Base-by-base conservation (phyloP, 2,888 invertebrate genomes). In the Sarcophaga caerulescens region DNA sequence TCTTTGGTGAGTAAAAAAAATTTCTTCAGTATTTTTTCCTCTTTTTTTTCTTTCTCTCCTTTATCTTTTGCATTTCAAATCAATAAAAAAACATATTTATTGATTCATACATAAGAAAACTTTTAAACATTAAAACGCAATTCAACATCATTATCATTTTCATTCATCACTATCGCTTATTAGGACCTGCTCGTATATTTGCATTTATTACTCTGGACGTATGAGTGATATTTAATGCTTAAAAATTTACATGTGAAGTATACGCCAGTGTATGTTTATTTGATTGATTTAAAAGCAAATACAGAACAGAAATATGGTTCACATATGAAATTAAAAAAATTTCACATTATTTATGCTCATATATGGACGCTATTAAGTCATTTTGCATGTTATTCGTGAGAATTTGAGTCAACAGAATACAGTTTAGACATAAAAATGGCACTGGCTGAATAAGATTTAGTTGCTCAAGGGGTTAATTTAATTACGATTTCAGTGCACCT, bases 1-100 rank as follows among this genome's bases (percentile, higher is more conserved):
- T 98, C 94, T 98, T 98, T 91, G 98, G 98, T 98, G 94, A 96
- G 95, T 95, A 81, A 80, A 45, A 17, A 59, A 25, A 17, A 59
- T 35, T 12, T 25, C 17, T 52, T 52, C 5, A 47, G 4, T 14
- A 47, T 47, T 52, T 52, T 52, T 52, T 52, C 3, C 14, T 47
- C 14, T 47, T 47, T 10, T 47, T 4, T 52, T 5, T 17, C 5
- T 47, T 10, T 47, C 12, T 52, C 17, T 17, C 5, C 17, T 12
- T 52, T 52, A 47, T 47, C 4, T 17, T 52, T 52, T 52, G 52
- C 52, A 52, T 14, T 52, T 12, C 14, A 52, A 35, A 52, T 52
- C 52, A 52, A 14, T 52, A 4, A 52, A 12, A 47, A 52, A 35
- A 35, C 35, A 35, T 35, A 35, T 35, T 35, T 35, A 35, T 35